Evolutionary conservation across 2,888 invertebrate species (phyloP).

Genomic region (Adela reaumurella): DNA sequence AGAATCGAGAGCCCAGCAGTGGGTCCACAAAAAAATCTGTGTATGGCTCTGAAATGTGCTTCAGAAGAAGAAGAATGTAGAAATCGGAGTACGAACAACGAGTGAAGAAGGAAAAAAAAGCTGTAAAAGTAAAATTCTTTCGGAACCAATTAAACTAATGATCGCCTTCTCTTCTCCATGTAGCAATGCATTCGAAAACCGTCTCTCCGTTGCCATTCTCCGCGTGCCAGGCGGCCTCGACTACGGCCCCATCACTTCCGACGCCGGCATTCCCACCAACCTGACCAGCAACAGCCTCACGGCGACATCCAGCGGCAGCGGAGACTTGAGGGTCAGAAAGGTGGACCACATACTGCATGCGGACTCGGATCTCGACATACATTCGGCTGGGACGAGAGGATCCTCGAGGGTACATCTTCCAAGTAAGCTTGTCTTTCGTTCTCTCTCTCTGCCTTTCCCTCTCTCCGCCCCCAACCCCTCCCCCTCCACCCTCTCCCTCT

Average conservation of each 20-base stretch:
- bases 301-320: slow-evolving; percentile 35
- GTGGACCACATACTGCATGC: slow-evolving; percentile 59
- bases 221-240: slow-evolving; percentile 84
- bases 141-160: too few relatives aligned
- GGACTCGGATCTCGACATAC: slow-evolving; percentile 68
- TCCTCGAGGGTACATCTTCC: slow-evolving; percentile 26
- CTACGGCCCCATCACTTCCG: slow-evolving; percentile 50
- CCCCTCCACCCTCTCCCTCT: too few relatives aligned
- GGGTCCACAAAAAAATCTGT: too few relatives aligned
- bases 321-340: slow-evolving; percentile 37
- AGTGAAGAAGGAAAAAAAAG: too few relatives aligned
- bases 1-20: too few relatives aligned
- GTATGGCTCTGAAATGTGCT: too few relatives aligned
- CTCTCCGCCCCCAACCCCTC: too few relatives aligned
- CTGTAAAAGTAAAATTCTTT: too few relatives aligned
- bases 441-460: too few relatives aligned
- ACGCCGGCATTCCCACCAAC: slow-evolving; percentile 31
- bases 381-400: slow-evolving; percentile 29
- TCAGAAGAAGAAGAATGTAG: too few relatives aligned
- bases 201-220: slow-evolving; percentile 86
- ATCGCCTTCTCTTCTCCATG: slow-evolving; percentile 8
- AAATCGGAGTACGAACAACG: too few relatives aligned
- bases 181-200: slow-evolving; percentile 90
- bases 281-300: slow-evolving; percentile 30
- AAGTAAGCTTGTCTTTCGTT: slow-evolving; percentile 21